Evolutionary conservation across 1,140 invertebrate species (phyloP).

Genomic region (Acromyrmex charruanus): DNA sequence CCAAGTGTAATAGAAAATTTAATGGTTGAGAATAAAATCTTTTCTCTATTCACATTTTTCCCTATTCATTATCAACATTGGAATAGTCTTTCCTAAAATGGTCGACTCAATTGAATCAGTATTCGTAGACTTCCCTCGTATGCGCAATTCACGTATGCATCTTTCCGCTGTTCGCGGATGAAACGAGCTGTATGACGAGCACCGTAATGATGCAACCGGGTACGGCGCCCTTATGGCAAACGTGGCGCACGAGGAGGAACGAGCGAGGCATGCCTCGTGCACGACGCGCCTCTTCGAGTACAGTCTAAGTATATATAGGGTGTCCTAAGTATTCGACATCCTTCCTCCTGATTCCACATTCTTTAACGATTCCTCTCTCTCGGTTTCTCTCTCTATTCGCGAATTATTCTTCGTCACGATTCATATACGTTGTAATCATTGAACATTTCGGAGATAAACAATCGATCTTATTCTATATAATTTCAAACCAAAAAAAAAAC

Average conservation of each 20-base stretch:
- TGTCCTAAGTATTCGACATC: not conserved
- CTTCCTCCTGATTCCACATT: not conserved
- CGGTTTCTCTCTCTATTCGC: not conserved
- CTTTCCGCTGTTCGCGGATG: conserved; percentile 58
- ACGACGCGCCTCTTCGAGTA: conserved; percentile 72
- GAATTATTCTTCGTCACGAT: not conserved
- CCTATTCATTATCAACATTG: not conserved
- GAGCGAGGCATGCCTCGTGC: conserved; percentile 77
- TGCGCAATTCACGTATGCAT: conserved; percentile 21
- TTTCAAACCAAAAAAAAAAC: not conserved
- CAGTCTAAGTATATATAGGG: conserved; percentile 47
- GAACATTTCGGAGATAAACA: not conserved
- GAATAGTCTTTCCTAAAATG: conserved; percentile 7
- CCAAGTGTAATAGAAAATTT: conserved; percentile 2
- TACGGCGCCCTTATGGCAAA: conserved; percentile 77
- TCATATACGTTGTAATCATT: not conserved
- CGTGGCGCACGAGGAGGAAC: conserved; percentile 81
- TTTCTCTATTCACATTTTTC: too few relatives aligned
- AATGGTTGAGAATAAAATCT: not conserved
- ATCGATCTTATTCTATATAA: not conserved
- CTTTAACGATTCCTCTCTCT: not conserved
- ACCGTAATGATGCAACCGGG: conserved; percentile 72
- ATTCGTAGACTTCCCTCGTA: not conserved
- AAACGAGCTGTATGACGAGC: conserved; percentile 70
- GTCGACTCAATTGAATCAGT: conserved; percentile 26